phyloP scores from a whole-genome alignment of 2,113 vertebrate species.

The Gnathonemus echidnorhynchus region DNA sequence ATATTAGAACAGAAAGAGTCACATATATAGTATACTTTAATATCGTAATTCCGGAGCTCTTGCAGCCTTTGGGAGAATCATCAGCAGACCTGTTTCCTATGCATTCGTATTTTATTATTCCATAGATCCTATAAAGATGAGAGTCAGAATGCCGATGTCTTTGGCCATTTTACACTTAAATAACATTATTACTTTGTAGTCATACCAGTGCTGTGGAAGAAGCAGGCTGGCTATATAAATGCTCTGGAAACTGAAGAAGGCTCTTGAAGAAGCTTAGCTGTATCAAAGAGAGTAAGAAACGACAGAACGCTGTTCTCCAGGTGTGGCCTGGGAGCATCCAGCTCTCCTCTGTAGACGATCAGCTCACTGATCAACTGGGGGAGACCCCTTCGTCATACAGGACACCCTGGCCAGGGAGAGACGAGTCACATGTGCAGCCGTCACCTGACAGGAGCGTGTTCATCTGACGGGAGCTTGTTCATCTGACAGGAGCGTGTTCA shows the following conservation, averaged over 20 bases:
- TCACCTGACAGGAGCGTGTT: neutral
- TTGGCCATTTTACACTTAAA: neutral
- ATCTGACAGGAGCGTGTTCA: neutral
- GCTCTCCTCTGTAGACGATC: neutral
- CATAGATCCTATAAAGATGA: neutral
- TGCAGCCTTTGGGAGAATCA: neutral
- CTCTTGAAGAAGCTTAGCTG: neutral
- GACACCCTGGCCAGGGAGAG: neutral
- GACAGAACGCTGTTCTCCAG: neutral
- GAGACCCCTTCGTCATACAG: neutral
- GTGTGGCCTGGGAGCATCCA: neutral
- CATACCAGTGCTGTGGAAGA: neutral
- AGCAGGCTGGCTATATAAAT: neutral
- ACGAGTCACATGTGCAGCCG: neutral
- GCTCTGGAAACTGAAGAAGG: neutral
- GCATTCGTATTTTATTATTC: neutral
- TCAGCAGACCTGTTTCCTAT: neutral
- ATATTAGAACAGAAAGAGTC: neutral
- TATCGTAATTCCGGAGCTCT: neutral
- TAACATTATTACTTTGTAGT: neutral
- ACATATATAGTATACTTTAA: neutral
- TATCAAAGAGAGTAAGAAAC: neutral
- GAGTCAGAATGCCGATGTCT: neutral
- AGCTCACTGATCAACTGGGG: neutral
- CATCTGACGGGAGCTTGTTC: neutral